A percentile compares a stretch with the other conserved stretches of the same genome.
These are phyloP conservation scores for Apostichopus californicus DNA, from an alignment of 35 echinoderm and acorn worm species.

Conservation along the genomic window DNA sequence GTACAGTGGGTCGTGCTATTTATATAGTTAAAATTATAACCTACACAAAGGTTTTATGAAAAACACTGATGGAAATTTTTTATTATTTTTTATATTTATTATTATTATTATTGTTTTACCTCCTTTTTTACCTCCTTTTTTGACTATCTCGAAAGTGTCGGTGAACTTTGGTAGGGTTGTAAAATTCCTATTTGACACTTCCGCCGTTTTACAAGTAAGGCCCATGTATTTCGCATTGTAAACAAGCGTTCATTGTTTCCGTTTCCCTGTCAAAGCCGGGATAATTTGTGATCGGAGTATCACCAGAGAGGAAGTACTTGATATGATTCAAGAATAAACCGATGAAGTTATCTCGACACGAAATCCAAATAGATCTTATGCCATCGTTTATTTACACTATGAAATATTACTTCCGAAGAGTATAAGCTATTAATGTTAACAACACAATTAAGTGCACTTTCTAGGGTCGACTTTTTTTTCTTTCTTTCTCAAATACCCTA, in stretches of 20 bases:
- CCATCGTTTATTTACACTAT: background rate
- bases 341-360: background rate
- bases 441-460: constrained; percentile 14
- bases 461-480: background rate
- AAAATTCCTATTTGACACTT: constrained; percentile 3
- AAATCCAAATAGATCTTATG: constrained; percentile 17
- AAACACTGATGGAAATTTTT: background rate
- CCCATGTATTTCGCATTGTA: background rate
- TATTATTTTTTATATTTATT: too few relatives aligned
- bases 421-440: background rate
- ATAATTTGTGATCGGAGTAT: background rate
- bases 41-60: background rate
- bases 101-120: too few relatives aligned
- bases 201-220: background rate
- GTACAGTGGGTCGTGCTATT: background rate
- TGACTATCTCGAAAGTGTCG: background rate
- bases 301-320: background rate
- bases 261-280: background rate
- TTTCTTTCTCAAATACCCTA: too few relatives aligned
- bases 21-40: background rate
- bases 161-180: background rate
- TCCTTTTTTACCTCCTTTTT: too few relatives aligned
- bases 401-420: constrained; percentile 4
- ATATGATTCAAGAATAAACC: background rate
- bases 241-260: background rate